A percentile compares a stretch with the other conserved stretches of the same genome.
These are phyloP conservation scores for Brenthis ino DNA, from an alignment of 2,888 invertebrate species.

Conservation along the genomic window DNA sequence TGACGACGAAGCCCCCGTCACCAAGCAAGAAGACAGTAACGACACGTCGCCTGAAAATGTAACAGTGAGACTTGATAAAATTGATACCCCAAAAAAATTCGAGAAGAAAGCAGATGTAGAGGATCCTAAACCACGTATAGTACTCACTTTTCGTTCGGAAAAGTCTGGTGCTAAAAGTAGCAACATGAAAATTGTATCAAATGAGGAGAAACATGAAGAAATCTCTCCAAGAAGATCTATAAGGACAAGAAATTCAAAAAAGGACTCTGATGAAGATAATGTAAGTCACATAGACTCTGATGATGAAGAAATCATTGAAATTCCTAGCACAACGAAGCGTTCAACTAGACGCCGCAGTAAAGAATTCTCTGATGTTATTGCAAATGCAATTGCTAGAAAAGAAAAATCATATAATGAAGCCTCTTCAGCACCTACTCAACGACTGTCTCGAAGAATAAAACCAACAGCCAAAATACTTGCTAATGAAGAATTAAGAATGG, in stretches of 20 bases:
- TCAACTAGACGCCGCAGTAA: constrained; percentile 85
- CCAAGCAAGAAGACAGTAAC: constrained; percentile 62
- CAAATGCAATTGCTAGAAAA: constrained; percentile 87
- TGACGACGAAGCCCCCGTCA: constrained; percentile 54
- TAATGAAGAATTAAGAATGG: constrained; percentile 83
- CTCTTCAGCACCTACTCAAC: constrained; percentile 55
- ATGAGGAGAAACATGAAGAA: constrained; percentile 71
- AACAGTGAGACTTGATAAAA: constrained; percentile 55
- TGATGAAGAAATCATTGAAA: constrained; percentile 66
- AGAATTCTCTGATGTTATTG: constrained; percentile 83
- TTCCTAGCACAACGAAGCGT: constrained; percentile 79
- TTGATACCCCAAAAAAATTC: constrained; percentile 53
- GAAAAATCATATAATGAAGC: constrained; percentile 85
- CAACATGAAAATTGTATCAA: constrained; percentile 78
- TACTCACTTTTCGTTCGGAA: constrained; percentile 84
- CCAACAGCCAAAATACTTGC: constrained; percentile 86
- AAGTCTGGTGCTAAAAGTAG: constrained; percentile 79
- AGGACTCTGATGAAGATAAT: constrained; percentile 68
- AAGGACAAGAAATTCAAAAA: constrained; percentile 58
- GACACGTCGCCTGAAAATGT: constrained; percentile 52
- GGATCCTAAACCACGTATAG: constrained; percentile 82
- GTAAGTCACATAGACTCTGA: constrained; percentile 63
- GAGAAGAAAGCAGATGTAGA: constrained; percentile 59
- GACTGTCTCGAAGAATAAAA: constrained; percentile 82
- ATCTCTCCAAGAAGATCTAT: constrained; percentile 64